These are phyloP conservation scores for Drosophila virilis DNA, from an alignment of 1,140 invertebrate genomes.

Conservation along the genomic window DNA sequence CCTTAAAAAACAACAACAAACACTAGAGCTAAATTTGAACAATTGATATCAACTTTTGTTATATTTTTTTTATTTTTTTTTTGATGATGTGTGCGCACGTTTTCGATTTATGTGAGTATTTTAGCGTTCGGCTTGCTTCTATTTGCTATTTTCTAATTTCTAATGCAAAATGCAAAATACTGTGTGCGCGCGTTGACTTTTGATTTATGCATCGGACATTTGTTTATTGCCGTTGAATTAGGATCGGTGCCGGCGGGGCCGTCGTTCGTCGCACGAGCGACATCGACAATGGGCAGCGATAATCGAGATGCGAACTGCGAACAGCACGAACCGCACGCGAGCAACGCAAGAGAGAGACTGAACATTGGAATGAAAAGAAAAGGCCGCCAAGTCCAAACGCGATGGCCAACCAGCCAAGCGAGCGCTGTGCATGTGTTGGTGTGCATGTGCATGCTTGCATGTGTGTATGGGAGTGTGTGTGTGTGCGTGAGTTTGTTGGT, in stretches of 20 bases:
- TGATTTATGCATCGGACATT: conserved; percentile 54
- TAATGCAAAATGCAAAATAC: neutral
- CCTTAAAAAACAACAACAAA: conserved; percentile 32
- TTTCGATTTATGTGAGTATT: conserved; percentile 41
- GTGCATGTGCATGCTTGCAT: conserved; percentile 12
- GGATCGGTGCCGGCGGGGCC: conserved; percentile 35
- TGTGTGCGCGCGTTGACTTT: conserved; percentile 39
- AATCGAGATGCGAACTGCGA: conserved; percentile 19
- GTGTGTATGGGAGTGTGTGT: conserved; percentile 1
- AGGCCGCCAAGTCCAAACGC: conserved; percentile 37
- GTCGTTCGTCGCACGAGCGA: conserved; percentile 34
- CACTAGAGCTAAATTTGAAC: conserved; percentile 41
- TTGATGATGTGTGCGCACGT: conserved; percentile 35
- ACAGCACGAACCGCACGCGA: conserved; percentile 65
- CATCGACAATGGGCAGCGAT: neutral
- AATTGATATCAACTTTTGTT: conserved; percentile 21
- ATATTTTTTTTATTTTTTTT: neutral
- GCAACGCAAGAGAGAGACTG: conserved; percentile 63
- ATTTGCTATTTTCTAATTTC: conserved; percentile 7
- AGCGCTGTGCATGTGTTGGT: conserved; percentile 16
- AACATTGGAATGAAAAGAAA: conserved; percentile 39
- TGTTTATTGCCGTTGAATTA: conserved; percentile 38
- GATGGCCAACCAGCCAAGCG: conserved; percentile 53
- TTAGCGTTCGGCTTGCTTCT: conserved; percentile 25
- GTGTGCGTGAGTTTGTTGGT: conserved; percentile 22